phyloP scores from a whole-genome alignment of 2,888 invertebrate species.

The Drosophila picticornis region DNA sequence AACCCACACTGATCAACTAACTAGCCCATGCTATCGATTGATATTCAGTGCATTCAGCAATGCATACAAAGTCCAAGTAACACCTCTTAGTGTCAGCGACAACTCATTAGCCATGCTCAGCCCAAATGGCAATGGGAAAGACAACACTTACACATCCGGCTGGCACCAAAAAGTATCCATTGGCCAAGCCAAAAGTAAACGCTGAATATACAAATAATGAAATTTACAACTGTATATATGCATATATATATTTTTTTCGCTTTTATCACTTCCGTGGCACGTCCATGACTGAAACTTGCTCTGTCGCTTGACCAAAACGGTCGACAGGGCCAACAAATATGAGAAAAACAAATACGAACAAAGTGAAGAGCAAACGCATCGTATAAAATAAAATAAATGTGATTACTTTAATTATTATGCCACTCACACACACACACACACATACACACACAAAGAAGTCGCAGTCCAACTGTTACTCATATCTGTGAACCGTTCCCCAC shows the following conservation, averaged over 20 bases:
- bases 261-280: conserved; percentile 57
- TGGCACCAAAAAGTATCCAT: conserved; percentile 36
- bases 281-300: conserved; percentile 51
- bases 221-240: neutral
- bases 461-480: conserved; percentile 50
- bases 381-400: conserved; percentile 54
- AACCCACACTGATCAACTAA: neutral
- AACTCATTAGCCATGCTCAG: conserved; percentile 69
- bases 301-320: conserved; percentile 53
- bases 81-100: conserved; percentile 50
- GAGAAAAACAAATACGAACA: conserved; percentile 24
- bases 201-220: conserved; percentile 10
- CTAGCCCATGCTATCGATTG: conserved; percentile 22
- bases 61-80: conserved; percentile 48
- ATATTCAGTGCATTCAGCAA: conserved; percentile 40
- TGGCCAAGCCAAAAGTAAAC: conserved; percentile 41
- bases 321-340: conserved; percentile 41
- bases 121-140: conserved; percentile 51
- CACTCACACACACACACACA: conserved; percentile 55
- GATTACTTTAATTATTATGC: conserved; percentile 76
- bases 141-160: conserved; percentile 74
- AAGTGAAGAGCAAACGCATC: conserved; percentile 18
- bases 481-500: neutral
- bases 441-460: conserved; percentile 15
- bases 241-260: neutral